Conservation (phyloP, 35 echinoderm and acorn worm genomes). For the Diadema setosum region DNA sequence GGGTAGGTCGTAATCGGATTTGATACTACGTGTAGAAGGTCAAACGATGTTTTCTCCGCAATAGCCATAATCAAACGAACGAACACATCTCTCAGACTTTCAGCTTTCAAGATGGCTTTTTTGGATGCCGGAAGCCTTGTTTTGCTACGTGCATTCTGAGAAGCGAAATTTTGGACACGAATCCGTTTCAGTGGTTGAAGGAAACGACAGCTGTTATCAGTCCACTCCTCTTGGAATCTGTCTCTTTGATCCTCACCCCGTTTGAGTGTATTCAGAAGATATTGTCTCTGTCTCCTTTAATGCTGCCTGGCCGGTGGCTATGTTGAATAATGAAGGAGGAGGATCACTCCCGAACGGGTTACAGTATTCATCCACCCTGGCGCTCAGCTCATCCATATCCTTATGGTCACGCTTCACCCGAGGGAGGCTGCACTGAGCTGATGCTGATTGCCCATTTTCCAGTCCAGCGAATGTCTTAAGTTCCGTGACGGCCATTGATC, state of each 20-base stretch:
- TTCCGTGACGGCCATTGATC: slow-evolving; percentile 55
- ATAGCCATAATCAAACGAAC: neutral
- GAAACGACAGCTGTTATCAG: slow-evolving; percentile 16
- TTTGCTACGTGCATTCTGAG: slow-evolving; percentile 32
- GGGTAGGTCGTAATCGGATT: slow-evolving; percentile 59
- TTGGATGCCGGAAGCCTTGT: neutral
- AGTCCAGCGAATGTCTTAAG: slow-evolving; percentile 40
- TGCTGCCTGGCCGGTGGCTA: slow-evolving; percentile 42
- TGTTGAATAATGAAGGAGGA: neutral
- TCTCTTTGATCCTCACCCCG: slow-evolving; percentile 19
- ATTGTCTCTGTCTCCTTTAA: neutral
- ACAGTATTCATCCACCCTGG: slow-evolving; percentile 32
- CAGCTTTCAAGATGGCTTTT: neutral
- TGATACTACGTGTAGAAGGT: slow-evolving; percentile 40
- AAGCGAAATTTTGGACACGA: slow-evolving; percentile 42
- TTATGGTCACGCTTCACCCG: slow-evolving; percentile 33
- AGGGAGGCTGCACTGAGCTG: slow-evolving; percentile 27
- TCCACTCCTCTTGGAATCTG: slow-evolving; percentile 50
- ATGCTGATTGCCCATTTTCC: slow-evolving; percentile 33
- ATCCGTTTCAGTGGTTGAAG: slow-evolving; percentile 44
- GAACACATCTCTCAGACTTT: slow-evolving; percentile 65
- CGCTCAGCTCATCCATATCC: slow-evolving; percentile 40
- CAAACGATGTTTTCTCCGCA: slow-evolving; percentile 17
- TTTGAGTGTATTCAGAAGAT: neutral
- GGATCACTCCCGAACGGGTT: slow-evolving; percentile 41